phyloP scores from a whole-genome alignment of 2,888 invertebrate genomes.

The Syrista parreyssii region DNA sequence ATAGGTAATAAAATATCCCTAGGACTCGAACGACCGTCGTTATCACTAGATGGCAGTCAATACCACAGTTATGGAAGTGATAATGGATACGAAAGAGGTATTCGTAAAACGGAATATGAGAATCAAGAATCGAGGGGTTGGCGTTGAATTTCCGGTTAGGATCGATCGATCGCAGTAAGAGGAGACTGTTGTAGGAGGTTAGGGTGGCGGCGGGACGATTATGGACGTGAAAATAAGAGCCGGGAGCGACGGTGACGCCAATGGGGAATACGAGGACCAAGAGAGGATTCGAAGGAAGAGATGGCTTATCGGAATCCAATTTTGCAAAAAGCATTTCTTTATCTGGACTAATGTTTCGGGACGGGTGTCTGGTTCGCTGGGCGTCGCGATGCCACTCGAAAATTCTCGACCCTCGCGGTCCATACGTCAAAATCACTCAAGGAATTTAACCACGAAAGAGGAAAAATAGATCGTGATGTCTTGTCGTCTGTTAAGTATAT shows the following conservation, averaged over 20 bases:
- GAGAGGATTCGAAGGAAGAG: background rate
- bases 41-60: background rate
- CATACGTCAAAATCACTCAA: slow-evolving; percentile 14
- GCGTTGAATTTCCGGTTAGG: slow-evolving; percentile 1
- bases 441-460: slow-evolving; percentile 4
- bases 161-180: background rate
- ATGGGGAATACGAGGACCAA: background rate
- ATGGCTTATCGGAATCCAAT: slow-evolving; percentile 22
- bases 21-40: background rate
- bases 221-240: background rate
- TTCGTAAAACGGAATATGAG: slow-evolving; percentile 2
- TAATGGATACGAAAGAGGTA: background rate
- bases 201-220: background rate
- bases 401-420: background rate
- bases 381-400: background rate
- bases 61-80: background rate
- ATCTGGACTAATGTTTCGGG: slow-evolving; percentile 22
- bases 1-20: background rate
- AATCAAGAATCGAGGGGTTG: background rate
- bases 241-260: background rate
- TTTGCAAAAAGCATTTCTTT: slow-evolving; percentile 24
- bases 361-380: background rate
- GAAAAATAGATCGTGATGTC: background rate
- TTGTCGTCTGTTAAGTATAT: background rate
- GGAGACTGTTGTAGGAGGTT: background rate